Base-by-base conservation (phyloP, 2,888 invertebrate species). In the Ditula angustiorana region DNA sequence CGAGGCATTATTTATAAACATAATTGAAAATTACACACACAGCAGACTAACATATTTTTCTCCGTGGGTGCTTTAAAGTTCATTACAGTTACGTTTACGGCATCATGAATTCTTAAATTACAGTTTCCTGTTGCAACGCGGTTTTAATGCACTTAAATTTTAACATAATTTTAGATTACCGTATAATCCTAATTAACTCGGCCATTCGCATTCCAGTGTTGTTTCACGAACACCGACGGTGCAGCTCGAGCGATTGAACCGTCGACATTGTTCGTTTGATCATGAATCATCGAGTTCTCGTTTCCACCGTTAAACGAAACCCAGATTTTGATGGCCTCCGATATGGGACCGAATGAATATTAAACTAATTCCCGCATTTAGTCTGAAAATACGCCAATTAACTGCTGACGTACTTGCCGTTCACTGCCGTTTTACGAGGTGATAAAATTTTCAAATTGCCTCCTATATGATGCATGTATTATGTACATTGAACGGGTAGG, bases 321-420 rank as follows among this genome's bases (percentile, higher is more conserved):
- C 71, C 74, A 71, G 75, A 79, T 77, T 81, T 81, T 79, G 81
- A 83, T 81, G 73, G 79, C 74, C 71, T 69, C 74, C 77, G 75
- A 81, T 82, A 79, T 75, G 74, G 74, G 70, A 76, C 70, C 73
- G 75, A 77, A 85, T 85, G 80, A 83, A 86, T 83, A 83, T 82
- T 80, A 79, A 82, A 84, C 87, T 82, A 85, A 86, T 83, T 81
- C 74, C 74, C 71, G 74, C 78, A 81, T 85, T 85, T 81, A 80
- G 77, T 77, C 70, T 68, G 79, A 79, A 83, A 85, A 86, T 83
- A 79, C 79, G 78, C 76, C 80, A 83, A 85, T 86, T 85, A 84
- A 82, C 81, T 63, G 74, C 71, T 74, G 79, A 79, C 75, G 78
- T 79, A 75, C 73, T 67, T 71, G 70, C 71, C 66, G 63, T 74